phyloP scores from a whole-genome alignment of 2,888 invertebrate genomes.

The Papilio demoleus region DNA sequence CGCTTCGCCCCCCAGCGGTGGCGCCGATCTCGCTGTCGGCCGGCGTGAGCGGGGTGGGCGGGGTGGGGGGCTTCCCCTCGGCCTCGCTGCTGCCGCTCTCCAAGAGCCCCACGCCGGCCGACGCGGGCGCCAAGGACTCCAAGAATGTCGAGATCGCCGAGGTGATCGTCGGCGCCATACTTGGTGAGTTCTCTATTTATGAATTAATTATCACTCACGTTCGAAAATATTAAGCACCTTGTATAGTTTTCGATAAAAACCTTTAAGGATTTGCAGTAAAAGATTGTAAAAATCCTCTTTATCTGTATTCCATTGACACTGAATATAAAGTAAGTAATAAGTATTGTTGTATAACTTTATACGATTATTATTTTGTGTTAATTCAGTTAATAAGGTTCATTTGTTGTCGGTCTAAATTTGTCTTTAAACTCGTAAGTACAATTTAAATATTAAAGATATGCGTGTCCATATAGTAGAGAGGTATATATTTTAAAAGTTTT shows the following conservation, averaged over 20 bases:
- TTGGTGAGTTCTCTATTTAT: slow-evolving; percentile 91
- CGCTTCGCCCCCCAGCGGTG: slow-evolving; percentile 85
- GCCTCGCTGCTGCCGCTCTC: slow-evolving; percentile 89
- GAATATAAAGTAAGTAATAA: slow-evolving; percentile 64
- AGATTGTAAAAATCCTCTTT: too few relatives aligned
- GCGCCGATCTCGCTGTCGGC: slow-evolving; percentile 94
- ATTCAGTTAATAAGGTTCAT: slow-evolving; percentile 63
- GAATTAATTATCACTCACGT: too few relatives aligned
- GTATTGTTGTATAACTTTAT: slow-evolving; percentile 84
- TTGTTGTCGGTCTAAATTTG: slow-evolving; percentile 74
- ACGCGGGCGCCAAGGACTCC: slow-evolving; percentile 90
- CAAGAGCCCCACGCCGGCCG: slow-evolving; percentile 92
- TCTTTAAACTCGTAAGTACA: slow-evolving; percentile 78
- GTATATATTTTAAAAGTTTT: slow-evolving; percentile 75
- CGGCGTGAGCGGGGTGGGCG: slow-evolving; percentile 76
- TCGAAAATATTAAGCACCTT: too few relatives aligned
- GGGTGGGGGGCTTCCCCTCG: slow-evolving; percentile 86
- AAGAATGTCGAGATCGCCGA: slow-evolving; percentile 98
- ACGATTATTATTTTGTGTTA: slow-evolving; percentile 68
- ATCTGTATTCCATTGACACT: too few relatives aligned
- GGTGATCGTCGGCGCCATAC: slow-evolving; percentile 98
- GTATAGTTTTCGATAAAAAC: too few relatives aligned
- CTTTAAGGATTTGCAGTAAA: too few relatives aligned
- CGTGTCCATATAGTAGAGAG: slow-evolving; percentile 77
- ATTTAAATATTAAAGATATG: slow-evolving; percentile 66